Evolutionary conservation across 1,140 invertebrate species (phyloP), one percentile per base, ranked within the genome.

Genomic region (Zaprionus camerounensis): DNA sequence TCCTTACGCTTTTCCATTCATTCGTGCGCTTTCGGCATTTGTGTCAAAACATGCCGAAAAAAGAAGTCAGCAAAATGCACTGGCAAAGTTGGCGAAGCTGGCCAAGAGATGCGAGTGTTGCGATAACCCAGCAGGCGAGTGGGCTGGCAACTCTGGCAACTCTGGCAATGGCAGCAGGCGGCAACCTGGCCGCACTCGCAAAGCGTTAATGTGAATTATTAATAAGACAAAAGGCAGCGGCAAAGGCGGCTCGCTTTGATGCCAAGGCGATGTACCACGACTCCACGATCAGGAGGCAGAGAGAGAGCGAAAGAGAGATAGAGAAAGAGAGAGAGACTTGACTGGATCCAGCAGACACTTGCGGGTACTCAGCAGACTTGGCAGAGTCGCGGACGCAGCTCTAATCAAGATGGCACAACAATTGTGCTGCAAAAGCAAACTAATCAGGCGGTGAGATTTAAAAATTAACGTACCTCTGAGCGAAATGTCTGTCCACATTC

Each of bases 381-480:
- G 46, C 12, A 67, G 34, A 69, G 57, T 62, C 56, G n/a, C 58
- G 66, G 71, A 58, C 28, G 63, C 51, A 58, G 71, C 24, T 51
- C 90, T 85, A 88, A 91, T 92, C 84, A 91, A 91, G 82, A 91
- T 90, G 84, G 78, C 76, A 79, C 76, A 46, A 85, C 78, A 79
- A 80, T 81, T 86, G 75, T 68, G 72, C 58, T 61, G 58, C 55
- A 71, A 76, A 76, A 84, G 79, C 77, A 88, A 92, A 90, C 91
- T 92, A 92, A 92, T 92, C 91, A 92, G 91, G 91, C 91, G 91
- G 91, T 92, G 91, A 92, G 91, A 92, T 92, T 92, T 91, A 92
- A 92, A 92, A 92, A 91, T 92, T 88, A 91, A 90, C 85, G 70
- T 91, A 81, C 86, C 86, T 78, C 78, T 67, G 36, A 82, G 76